Evolutionary conservation across 1,140 invertebrate species (phyloP), one percentile per base, ranked within the genome.

Genomic region (Mya arenaria): DNA sequence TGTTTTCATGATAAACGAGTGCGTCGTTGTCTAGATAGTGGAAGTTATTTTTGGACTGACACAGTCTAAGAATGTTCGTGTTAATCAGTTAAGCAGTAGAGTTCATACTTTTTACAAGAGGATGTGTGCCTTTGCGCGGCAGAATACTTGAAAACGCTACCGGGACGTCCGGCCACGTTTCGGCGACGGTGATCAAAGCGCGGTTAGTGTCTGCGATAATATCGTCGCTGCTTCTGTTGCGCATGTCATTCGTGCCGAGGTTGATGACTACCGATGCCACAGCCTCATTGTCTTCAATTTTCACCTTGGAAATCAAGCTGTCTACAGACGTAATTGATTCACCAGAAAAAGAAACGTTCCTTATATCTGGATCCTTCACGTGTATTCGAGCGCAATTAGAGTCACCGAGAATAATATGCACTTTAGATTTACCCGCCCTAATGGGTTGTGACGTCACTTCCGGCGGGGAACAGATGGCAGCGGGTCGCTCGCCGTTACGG

Each of bases 371-470:
- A 19, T 56, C 55, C 30, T 19, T 56, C 6, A 56, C 55, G 19
- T 6, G 19, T 56, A 56, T 6, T n/a, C 55, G n/a, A 6, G 30
- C 5, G 6, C 6, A 23, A 28, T 56, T 56, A 23, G 55, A 56
- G 55, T 56, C 55, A 56, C 55, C 55, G 4, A 56, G 19, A 56
- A 56, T 56, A n/a, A n/a, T n/a, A n/a, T n/a, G n/a, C n/a, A n/a
- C n/a, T n/a, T n/a, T n/a, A n/a, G n/a, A n/a, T n/a, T n/a, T n/a
- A n/a, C n/a, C n/a, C n/a, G n/a, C n/a, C n/a, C n/a, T n/a, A n/a
- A n/a, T n/a, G n/a, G n/a, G n/a, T n/a, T n/a, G n/a, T n/a, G n/a
- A n/a, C n/a, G n/a, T n/a, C n/a, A n/a, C n/a, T n/a, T n/a, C n/a
- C n/a, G n/a, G n/a, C n/a, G n/a, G n/a, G n/a, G n/a, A n/a, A n/a